Percentiles rank a stretch among this genome's conserved stretches.
Conservation (phyloP, 1,140 invertebrate genomes). For the Sycophila sp. region DNA sequence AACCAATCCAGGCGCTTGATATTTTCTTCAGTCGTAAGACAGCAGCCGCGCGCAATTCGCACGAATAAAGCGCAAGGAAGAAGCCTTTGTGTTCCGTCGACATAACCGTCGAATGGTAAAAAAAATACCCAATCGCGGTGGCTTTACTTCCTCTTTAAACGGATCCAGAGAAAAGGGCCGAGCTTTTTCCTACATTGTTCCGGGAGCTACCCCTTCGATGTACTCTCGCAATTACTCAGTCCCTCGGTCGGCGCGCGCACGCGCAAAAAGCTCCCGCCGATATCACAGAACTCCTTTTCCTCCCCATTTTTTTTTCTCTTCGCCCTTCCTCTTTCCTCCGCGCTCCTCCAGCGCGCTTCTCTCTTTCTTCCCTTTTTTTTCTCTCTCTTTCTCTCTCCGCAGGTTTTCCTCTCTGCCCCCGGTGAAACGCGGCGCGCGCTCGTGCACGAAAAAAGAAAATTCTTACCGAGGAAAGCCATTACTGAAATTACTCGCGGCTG, state of each 20-base stretch:
- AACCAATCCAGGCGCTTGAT: not conserved
- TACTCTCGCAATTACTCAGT: slow-evolving; percentile 35
- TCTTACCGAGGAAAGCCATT: slow-evolving; percentile 39
- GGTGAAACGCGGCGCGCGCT: slow-evolving; percentile 28
- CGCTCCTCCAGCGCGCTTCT: no score
- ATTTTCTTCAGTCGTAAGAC: no score
- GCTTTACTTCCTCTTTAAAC: slow-evolving; percentile 27
- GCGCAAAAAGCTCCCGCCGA: slow-evolving; percentile 23
- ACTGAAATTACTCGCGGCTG: slow-evolving; percentile 35
- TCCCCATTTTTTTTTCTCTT: not conserved
- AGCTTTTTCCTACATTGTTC: slow-evolving; percentile 32
- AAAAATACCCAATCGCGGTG: slow-evolving; percentile 15
- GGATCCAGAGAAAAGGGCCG: slow-evolving; percentile 17
- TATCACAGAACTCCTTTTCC: slow-evolving; percentile 17
- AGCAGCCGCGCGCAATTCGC: no score
- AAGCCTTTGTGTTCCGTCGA: not conserved
- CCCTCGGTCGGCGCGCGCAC: slow-evolving; percentile 11
- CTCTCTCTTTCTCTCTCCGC: not conserved
- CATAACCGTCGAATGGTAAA: slow-evolving; percentile 28
- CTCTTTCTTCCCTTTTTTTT: not conserved
- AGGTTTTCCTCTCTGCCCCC: slow-evolving; percentile 19
- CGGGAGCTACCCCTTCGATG: slow-evolving; percentile 36
- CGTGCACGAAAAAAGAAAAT: slow-evolving; percentile 39
- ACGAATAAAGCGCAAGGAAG: slow-evolving; percentile 14
- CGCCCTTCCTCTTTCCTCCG: not conserved